phyloP scores from a whole-genome alignment of 2,797 vertebrate genomes.

The Cirrhinus molitorella region DNA sequence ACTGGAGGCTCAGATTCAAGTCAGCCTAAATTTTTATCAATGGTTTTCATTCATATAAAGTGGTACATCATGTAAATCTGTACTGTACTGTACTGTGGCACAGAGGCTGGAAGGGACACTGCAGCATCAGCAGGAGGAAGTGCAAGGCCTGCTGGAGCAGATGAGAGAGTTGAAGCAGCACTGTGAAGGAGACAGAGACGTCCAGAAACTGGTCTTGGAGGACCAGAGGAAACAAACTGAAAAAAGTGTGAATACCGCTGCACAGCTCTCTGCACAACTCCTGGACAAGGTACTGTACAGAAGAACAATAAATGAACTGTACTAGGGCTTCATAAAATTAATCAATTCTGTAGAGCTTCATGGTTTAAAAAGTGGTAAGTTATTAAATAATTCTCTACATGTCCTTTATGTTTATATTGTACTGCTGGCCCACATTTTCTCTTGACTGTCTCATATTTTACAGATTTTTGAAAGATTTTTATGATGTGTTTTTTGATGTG shows the following conservation, averaged over 20 bases:
- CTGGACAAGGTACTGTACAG: conserved; percentile 71
- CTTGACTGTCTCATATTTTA: not conserved
- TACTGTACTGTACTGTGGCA: not conserved
- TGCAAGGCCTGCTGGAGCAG: conserved; percentile 56
- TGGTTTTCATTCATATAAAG: not conserved
- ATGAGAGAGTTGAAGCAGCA: conserved; percentile 62
- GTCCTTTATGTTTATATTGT: not conserved
- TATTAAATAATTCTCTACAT: not conserved
- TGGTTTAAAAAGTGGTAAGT: not conserved
- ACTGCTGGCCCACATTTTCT: not conserved
- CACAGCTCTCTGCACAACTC: conserved; percentile 65
- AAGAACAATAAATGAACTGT: not conserved
- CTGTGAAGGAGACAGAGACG: conserved; percentile 55
- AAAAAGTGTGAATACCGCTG: conserved; percentile 59
- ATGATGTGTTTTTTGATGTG: not conserved
- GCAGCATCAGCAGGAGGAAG: conserved; percentile 62
- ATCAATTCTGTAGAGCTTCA: not conserved
- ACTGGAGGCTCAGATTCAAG: conserved; percentile 81
- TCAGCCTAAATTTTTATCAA: conserved; percentile 54
- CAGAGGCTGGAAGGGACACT: conserved; percentile 71
- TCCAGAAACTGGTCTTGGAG: conserved; percentile 58
- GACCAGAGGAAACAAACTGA: conserved; percentile 63
- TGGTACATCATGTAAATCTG: not conserved
- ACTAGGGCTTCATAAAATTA: not conserved
- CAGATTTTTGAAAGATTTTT: not conserved